These are phyloP conservation scores for Trachymyrmex cornetzi DNA, from an alignment of 1,140 invertebrate species.

Conservation along the genomic window DNA sequence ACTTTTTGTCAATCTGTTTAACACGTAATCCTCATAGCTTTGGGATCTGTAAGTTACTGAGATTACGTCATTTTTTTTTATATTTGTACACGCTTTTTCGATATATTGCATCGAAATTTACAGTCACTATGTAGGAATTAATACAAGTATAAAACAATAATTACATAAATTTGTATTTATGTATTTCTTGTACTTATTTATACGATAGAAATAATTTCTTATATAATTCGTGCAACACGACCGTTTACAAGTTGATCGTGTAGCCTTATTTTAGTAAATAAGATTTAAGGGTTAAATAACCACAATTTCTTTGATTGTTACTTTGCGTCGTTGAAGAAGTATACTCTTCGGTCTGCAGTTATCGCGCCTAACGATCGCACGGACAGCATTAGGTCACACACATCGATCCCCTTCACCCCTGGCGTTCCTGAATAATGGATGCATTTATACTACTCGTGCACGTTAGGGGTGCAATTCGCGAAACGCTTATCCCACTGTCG, in stretches of 20 bases:
- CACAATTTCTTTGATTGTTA: constrained; percentile 28
- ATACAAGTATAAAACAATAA: neutral
- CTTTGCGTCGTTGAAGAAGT: neutral
- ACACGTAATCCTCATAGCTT: neutral
- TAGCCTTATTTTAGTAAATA: constrained; percentile 1
- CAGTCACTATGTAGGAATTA: too few species aligned
- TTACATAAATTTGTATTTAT: neutral
- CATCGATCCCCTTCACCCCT: constrained; percentile 67
- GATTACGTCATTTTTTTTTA: neutral
- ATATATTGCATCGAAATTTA: too few species aligned
- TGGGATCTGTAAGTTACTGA: neutral
- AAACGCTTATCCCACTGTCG: constrained; percentile 9
- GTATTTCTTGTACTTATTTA: neutral
- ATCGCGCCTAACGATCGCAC: constrained; percentile 65
- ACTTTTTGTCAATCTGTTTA: constrained; percentile 43
- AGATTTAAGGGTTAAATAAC: constrained; percentile 5
- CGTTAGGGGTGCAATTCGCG: constrained; percentile 34
- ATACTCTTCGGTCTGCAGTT: neutral
- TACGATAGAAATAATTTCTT: neutral
- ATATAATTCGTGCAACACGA: neutral
- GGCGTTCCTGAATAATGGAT: constrained; percentile 69
- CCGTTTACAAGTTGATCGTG: neutral
- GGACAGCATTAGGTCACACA: constrained; percentile 65
- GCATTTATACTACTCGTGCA: constrained; percentile 53
- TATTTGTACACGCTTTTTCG: too few species aligned